phyloP scores from a whole-genome alignment of 2,888 invertebrate species.

The Sicus ferrugineus region DNA sequence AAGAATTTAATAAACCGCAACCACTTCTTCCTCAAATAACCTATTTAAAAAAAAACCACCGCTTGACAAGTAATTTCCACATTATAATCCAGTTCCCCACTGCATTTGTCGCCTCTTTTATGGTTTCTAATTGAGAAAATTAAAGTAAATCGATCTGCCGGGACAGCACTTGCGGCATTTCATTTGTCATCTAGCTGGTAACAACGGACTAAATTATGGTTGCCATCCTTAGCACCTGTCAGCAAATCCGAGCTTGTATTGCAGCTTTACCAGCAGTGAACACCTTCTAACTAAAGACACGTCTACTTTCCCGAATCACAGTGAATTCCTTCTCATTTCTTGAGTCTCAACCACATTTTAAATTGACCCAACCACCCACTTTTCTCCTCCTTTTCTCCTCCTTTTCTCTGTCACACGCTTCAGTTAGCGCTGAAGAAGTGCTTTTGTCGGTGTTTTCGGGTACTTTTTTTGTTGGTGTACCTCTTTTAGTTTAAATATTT shows the following conservation, averaged over 20 bases:
- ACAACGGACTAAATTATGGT: conserved; percentile 3
- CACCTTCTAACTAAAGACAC: background rate
- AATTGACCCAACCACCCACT: background rate
- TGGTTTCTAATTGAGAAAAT: background rate
- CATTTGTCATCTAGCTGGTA: background rate
- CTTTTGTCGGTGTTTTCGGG: conserved; percentile 6
- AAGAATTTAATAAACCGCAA: too few relatives aligned
- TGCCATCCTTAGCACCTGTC: conserved; percentile 20
- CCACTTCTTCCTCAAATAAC: too few relatives aligned
- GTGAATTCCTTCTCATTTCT: background rate
- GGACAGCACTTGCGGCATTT: background rate
- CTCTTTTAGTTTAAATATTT: background rate
- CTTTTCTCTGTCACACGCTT: background rate
- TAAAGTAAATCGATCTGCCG: background rate
- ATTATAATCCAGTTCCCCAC: too few relatives aligned
- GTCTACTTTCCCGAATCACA: background rate
- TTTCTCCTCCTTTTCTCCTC: background rate
- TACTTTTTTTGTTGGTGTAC: conserved; percentile 1
- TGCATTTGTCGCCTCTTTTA: too few relatives aligned
- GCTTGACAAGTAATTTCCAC: too few relatives aligned
- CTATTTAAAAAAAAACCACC: too few relatives aligned
- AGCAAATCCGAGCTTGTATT: background rate
- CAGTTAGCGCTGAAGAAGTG: background rate
- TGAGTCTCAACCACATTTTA: conserved; percentile 5
- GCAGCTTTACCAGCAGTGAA: background rate